Percentiles rank a stretch among this genome's conserved stretches.
phyloP scores from a whole-genome alignment of 2,888 invertebrate genomes.

The Tiliacea aurago region DNA sequence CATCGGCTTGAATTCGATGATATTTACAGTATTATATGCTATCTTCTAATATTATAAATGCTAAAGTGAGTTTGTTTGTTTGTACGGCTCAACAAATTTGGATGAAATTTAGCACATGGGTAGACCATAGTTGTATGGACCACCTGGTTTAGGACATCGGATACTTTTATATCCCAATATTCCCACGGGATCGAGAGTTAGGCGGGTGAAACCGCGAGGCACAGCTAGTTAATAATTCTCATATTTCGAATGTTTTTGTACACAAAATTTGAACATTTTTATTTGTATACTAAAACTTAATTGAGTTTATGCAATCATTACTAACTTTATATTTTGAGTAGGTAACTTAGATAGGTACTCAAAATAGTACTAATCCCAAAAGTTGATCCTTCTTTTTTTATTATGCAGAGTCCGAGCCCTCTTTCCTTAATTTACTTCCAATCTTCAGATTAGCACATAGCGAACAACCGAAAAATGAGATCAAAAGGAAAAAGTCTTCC shows the following conservation, averaged over 20 bases:
- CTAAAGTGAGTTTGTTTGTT: too few relatives aligned
- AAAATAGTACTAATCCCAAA: not conserved
- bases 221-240: not conserved
- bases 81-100: too few relatives aligned
- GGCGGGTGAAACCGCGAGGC: too few relatives aligned
- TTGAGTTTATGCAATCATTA: not conserved
- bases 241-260: not conserved
- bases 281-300: not conserved
- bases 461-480: constrained; percentile 41
- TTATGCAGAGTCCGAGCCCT: not conserved
- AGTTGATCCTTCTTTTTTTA: not conserved
- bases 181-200: too few relatives aligned
- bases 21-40: not conserved
- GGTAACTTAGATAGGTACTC: too few relatives aligned
- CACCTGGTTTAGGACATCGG: too few relatives aligned
- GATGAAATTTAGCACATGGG: too few relatives aligned
- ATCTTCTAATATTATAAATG: too few relatives aligned
- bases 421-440: constrained; percentile 31
- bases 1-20: not conserved
- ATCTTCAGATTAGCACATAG: constrained; percentile 29
- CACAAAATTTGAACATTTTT: not conserved
- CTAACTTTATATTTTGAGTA: not conserved
- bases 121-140: too few relatives aligned
- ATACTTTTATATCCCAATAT: too few relatives aligned
- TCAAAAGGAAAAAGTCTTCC: constrained; percentile 55